A percentile compares a stretch with the other conserved stretches of the same genome.
Conservation (phyloP, 2,888 invertebrate genomes). For the Sceliomorpha sp. region DNA sequence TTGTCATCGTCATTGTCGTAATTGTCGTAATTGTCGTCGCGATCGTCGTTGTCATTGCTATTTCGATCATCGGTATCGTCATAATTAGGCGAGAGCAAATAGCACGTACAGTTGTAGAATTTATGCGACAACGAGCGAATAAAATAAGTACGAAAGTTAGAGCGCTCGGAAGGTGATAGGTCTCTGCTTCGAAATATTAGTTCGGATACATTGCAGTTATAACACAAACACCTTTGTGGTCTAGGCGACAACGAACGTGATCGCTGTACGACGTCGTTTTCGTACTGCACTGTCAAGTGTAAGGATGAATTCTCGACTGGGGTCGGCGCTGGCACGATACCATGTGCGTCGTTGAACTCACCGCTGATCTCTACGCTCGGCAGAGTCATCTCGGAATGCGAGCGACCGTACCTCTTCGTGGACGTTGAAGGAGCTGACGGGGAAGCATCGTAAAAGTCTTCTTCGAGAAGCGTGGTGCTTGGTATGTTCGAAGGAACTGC, state of each 20-base stretch:
- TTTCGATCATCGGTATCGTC: constrained; percentile 16
- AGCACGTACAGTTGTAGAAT: constrained; percentile 71
- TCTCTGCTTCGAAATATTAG: constrained; percentile 69
- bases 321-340: constrained; percentile 15
- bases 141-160: constrained; percentile 70
- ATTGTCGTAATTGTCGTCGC: constrained; percentile 7
- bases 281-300: constrained; percentile 7
- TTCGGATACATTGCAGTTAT: constrained; percentile 74
- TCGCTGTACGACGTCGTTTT: constrained; percentile 53
- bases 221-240: constrained; percentile 65
- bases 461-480: constrained; percentile 44
- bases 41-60: constrained; percentile 3
- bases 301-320: too few relatives aligned
- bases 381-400: constrained; percentile 70
- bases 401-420: constrained; percentile 70
- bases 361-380: constrained; percentile 69
- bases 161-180: constrained; percentile 68
- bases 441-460: constrained; percentile 30
- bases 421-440: constrained; percentile 21
- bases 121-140: constrained; percentile 70
- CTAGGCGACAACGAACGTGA: constrained; percentile 68
- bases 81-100: constrained; percentile 47
- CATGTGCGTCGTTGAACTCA: constrained; percentile 61
- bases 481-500: constrained; percentile 56
- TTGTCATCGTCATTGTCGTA: not conserved